A percentile compares a stretch with the other conserved stretches of the same genome.
Evolutionary conservation across 2,888 invertebrate genomes (phyloP).

Genomic region (Nomada fabriciana): DNA sequence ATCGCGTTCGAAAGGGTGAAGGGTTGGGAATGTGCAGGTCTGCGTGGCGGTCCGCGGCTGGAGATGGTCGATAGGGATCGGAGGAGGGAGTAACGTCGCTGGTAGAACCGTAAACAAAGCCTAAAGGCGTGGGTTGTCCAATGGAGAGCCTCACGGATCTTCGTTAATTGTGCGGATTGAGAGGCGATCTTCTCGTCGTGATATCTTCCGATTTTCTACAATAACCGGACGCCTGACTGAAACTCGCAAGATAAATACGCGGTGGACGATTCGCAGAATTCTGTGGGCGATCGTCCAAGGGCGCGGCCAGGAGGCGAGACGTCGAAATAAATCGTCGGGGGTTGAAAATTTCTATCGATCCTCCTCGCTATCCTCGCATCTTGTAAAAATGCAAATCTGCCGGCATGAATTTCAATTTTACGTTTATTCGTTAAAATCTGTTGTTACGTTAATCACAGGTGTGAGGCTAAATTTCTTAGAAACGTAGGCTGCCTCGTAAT

Average conservation of each 20-base stretch:
- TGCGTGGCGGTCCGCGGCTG: conserved; percentile 27
- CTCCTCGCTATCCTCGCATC: background rate
- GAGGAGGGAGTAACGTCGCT: conserved; percentile 75
- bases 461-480: no score
- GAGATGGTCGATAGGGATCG: conserved; percentile 74
- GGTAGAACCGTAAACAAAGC: conserved; percentile 77
- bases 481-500: background rate
- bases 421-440: no score
- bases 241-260: conserved; percentile 55
- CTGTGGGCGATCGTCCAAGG: background rate
- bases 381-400: no score
- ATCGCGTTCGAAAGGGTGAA: conserved; percentile 13
- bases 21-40: conserved; percentile 26
- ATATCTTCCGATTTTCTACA: conserved; percentile 71
- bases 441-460: no score
- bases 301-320: background rate
- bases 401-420: no score
- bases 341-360: background rate
- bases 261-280: conserved; percentile 38
- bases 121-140: conserved; percentile 77
- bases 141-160: conserved; percentile 71
- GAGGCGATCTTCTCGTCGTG: conserved; percentile 65
- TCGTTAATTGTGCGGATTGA: conserved; percentile 79
- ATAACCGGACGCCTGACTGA: conserved; percentile 54
- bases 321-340: background rate